Conservation (phyloP, 2,797 vertebrate genomes). For the Syndactyla subalaris region DNA sequence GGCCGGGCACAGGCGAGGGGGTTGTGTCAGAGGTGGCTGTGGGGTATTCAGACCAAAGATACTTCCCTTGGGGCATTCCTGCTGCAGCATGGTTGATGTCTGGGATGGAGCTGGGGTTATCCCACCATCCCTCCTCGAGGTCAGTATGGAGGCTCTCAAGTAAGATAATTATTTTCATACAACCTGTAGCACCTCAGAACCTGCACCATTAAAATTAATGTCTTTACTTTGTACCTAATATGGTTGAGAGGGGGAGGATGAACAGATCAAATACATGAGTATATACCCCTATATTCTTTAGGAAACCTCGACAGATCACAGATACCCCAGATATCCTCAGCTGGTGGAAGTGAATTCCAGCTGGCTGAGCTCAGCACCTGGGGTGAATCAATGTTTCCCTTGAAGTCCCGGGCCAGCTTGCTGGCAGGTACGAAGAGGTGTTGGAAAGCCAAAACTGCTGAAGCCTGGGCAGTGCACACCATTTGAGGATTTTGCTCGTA, state of each 20-base stretch:
- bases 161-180: not conserved
- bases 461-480: not conserved
- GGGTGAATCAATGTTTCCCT: not conserved
- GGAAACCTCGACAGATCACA: not conserved
- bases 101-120: not conserved
- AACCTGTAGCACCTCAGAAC: not conserved
- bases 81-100: accelerated
- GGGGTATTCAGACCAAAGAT: not conserved
- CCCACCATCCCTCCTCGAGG: accelerated
- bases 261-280: not conserved
- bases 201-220: not conserved
- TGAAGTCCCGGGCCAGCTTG: not conserved
- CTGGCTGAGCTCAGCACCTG: not conserved
- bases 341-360: not conserved
- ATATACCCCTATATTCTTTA: not conserved
- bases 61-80: not conserved
- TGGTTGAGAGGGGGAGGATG: not conserved
- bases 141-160: accelerated
- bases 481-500: not conserved
- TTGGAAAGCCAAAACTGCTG: not conserved
- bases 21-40: not conserved
- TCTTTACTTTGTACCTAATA: not conserved
- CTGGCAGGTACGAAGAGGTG: not conserved
- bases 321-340: not conserved
- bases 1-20: too few relatives aligned